These are phyloP conservation scores for Myiozetetes cayanensis DNA, from an alignment of 2,113 vertebrate genomes.

Conservation along the genomic window DNA sequence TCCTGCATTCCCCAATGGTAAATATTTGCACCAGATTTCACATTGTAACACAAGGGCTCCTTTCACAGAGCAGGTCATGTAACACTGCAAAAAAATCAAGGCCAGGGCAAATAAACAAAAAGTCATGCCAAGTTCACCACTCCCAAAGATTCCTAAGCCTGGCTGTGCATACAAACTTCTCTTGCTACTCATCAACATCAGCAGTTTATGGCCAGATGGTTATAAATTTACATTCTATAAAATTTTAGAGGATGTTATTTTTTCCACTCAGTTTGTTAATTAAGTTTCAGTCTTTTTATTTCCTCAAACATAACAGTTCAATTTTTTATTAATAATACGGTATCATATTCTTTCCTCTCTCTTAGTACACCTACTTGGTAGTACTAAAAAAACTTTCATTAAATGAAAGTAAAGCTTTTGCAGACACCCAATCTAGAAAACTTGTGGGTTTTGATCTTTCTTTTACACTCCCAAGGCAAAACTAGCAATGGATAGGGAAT, in stretches of 20 bases:
- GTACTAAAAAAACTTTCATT: constrained; percentile 66
- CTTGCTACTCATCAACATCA: constrained; percentile 80
- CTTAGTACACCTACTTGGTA: constrained; percentile 56
- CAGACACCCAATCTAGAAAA: constrained; percentile 27
- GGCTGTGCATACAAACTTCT: constrained; percentile 81
- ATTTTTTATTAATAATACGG: constrained; percentile 73
- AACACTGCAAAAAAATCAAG: constrained; percentile 84
- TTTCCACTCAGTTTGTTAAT: constrained; percentile 83
- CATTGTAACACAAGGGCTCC: constrained; percentile 91
- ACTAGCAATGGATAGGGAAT: constrained; percentile 6
- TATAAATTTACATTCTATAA: constrained; percentile 83
- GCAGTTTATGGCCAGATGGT: constrained; percentile 97
- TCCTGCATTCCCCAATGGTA: constrained; percentile 88
- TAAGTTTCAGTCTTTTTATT: constrained; percentile 81
- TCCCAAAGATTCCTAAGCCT: constrained; percentile 83
- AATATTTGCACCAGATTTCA: constrained; percentile 99
- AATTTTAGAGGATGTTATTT: constrained; percentile 85
- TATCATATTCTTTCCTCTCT: constrained; percentile 76
- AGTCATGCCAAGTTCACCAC: constrained; percentile 86
- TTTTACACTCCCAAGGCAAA: constrained; percentile 47
- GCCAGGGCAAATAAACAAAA: constrained; percentile 98
- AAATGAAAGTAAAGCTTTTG: constrained; percentile 57
- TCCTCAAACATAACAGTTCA: constrained; percentile 76
- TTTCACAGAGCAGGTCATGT: constrained; percentile 89
- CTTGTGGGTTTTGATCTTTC: constrained; percentile 9